Evolutionary conservation across 2,113 vertebrate species (phyloP).

Genomic region (Paratilapia polleni): DNA sequence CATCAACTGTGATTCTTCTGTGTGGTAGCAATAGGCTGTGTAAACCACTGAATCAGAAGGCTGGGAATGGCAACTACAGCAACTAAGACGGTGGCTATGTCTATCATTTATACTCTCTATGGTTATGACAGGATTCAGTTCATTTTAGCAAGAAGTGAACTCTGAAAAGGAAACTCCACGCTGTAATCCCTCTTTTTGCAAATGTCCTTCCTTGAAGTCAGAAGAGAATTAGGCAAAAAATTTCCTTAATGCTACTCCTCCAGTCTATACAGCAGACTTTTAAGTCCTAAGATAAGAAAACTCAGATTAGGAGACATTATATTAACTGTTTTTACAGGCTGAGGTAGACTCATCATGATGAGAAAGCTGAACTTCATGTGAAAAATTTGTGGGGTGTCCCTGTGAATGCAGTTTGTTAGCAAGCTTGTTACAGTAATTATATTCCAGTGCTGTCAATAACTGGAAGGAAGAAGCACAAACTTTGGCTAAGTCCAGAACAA

Average conservation of each 20-base stretch:
- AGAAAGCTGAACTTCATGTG: not conserved
- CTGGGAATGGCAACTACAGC: too few species aligned
- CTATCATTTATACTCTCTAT: not conserved
- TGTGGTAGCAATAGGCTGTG: too few species aligned
- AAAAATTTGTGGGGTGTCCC: not conserved
- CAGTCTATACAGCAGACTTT: too few species aligned
- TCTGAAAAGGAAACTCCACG: not conserved
- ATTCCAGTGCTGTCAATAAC: too few species aligned
- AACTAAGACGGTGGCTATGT: accelerated
- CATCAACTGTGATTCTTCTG: too few species aligned
- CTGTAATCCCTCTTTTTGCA: too few species aligned
- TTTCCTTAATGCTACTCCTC: too few species aligned
- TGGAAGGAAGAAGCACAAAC: too few species aligned
- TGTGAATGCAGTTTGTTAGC: not conserved
- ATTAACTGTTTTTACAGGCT: not conserved
- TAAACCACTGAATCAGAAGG: too few species aligned
- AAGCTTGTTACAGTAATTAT: not conserved
- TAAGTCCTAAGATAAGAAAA: not conserved
- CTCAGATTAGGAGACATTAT: not conserved
- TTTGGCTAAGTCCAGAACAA: not conserved
- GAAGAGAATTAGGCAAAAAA: not conserved
- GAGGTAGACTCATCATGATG: not conserved
- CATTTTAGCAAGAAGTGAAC: accelerated
- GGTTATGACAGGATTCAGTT: not conserved
- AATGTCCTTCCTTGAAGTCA: not conserved